Conservation (phyloP, 1,140 invertebrate species). For the Lutraria rhynchaena region DNA sequence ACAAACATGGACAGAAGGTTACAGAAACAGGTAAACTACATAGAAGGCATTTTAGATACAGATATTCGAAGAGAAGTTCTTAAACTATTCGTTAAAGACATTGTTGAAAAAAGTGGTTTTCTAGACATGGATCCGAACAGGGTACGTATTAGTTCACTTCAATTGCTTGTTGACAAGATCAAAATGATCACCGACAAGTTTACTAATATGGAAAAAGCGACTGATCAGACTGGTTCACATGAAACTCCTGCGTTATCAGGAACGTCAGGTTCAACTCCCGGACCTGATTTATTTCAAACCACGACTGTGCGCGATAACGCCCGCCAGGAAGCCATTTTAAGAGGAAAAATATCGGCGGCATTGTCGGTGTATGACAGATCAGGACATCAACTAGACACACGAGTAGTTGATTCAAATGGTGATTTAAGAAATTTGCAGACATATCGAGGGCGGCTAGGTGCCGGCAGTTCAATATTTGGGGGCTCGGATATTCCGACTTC, state of each 20-base stretch:
- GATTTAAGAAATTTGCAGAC: not conserved
- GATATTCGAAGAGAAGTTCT: conserved; percentile 25
- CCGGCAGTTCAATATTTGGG: conserved; percentile 27
- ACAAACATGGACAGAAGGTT: not conserved
- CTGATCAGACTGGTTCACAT: not conserved
- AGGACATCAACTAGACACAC: not conserved
- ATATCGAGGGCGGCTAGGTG: conserved; percentile 8
- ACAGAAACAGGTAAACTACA: conserved; percentile 22
- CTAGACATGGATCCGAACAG: not conserved
- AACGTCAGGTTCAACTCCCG: not conserved
- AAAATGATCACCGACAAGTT: conserved; percentile 10
- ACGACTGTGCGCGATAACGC: not conserved
- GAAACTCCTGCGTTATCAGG: too few relatives aligned
- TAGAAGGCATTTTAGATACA: conserved; percentile 10
- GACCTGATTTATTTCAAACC: too few relatives aligned
- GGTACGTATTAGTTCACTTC: not conserved
- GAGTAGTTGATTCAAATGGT: too few relatives aligned
- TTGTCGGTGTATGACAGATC: conserved; percentile 1
- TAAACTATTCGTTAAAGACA: conserved; percentile 39
- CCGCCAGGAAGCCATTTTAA: not conserved
- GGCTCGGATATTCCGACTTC: not conserved
- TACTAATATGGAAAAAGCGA: not conserved
- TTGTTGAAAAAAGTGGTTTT: conserved; percentile 43
- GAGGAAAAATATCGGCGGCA: not conserved
- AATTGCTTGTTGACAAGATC: conserved; percentile 3